phyloP scores from a whole-genome alignment of 1,140 invertebrate genomes.

The Nasonia giraulti region DNA sequence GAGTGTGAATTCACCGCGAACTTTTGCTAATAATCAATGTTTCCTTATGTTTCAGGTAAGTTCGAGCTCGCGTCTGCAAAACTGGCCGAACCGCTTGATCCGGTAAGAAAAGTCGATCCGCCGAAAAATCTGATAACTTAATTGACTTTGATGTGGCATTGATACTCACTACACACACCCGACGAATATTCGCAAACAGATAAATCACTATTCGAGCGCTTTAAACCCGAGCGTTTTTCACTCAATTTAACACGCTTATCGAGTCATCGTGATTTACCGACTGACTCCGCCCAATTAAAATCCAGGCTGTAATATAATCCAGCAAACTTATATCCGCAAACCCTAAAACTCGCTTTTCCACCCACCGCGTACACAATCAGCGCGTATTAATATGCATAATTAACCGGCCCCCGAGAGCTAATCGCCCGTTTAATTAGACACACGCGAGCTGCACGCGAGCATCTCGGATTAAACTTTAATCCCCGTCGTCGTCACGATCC shows the following conservation, averaged over 20 bases:
- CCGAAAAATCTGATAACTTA: not conserved
- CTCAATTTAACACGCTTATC: not conserved
- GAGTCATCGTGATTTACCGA: not conserved
- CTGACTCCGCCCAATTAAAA: too few relatives aligned
- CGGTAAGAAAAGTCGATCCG: not conserved
- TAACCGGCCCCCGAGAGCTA: conserved; percentile 7
- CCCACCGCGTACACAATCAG: conserved; percentile 1
- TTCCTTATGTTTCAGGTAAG: conserved; percentile 35
- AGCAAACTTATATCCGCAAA: not conserved
- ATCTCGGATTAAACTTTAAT: conserved; percentile 20
- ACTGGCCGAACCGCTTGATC: not conserved
- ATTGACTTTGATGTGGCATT: not conserved
- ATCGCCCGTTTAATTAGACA: conserved; percentile 38
- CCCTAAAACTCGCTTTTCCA: too few relatives aligned
- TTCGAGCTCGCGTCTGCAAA: not conserved
- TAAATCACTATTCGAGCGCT: too few relatives aligned
- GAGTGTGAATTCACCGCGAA: too few relatives aligned
- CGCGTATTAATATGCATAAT: conserved; percentile 37
- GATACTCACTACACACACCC: too few relatives aligned
- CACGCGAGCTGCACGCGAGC: not conserved
- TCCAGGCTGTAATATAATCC: too few relatives aligned
- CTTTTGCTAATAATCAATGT: not conserved
- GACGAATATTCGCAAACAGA: too few relatives aligned
- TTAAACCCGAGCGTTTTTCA: not conserved
- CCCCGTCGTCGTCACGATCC: not conserved